Conservation (phyloP, 2,797 vertebrate species). For the Decapterus maruadsi region DNA sequence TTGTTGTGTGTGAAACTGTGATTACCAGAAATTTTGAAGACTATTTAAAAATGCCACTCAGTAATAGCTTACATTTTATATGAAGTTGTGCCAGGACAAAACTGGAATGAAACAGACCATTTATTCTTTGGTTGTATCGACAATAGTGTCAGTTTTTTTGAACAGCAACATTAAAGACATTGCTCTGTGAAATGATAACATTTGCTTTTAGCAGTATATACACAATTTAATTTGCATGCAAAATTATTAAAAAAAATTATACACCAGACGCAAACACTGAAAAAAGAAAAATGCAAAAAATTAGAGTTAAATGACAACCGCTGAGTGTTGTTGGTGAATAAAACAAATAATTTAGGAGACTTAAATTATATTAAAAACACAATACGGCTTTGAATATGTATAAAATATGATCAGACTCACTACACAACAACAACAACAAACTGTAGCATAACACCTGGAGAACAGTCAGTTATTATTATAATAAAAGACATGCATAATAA, state of each 20-base stretch:
- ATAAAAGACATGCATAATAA: conserved; percentile 18
- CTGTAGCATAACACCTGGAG: background rate
- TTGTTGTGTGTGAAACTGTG: conserved; percentile 33
- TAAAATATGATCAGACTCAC: background rate
- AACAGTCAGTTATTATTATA: background rate
- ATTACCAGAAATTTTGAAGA: conserved; percentile 42
- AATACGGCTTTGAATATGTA: background rate
- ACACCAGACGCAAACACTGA: background rate
- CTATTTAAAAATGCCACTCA: conserved; percentile 19
- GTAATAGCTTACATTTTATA: background rate
- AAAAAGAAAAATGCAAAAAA: background rate
- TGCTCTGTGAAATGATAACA: too few relatives aligned
- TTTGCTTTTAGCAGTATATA: background rate
- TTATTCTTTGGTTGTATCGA: conserved; percentile 5
- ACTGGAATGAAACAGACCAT: conserved; percentile 17
- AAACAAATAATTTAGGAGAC: background rate
- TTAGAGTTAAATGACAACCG: too few relatives aligned
- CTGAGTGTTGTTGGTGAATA: too few relatives aligned
- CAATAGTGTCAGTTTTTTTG: background rate
- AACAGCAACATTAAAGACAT: background rate
- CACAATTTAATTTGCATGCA: background rate
- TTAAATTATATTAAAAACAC: background rate
- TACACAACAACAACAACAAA: background rate
- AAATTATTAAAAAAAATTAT: background rate
- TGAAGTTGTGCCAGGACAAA: conserved; percentile 24